These are phyloP conservation scores for Globia sparganii DNA, from an alignment of 2,888 invertebrate genomes.

Conservation along the genomic window DNA sequence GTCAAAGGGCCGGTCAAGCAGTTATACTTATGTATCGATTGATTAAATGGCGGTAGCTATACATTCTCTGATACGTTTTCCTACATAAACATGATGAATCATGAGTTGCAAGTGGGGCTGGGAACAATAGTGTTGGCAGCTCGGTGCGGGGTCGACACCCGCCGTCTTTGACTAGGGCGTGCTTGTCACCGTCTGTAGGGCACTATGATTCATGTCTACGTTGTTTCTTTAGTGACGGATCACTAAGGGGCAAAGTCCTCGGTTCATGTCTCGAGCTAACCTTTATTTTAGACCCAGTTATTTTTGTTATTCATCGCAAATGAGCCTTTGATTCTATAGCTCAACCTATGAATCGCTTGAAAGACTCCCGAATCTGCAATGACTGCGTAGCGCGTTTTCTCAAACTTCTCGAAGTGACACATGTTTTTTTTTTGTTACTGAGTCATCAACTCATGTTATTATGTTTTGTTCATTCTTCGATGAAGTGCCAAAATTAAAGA, in stretches of 20 bases:
- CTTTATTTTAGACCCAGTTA: constrained; percentile 18
- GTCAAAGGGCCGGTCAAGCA: neutral
- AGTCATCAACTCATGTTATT: constrained; percentile 2
- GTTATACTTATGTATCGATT: constrained; percentile 11
- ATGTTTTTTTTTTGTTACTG: neutral
- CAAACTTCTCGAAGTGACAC: neutral
- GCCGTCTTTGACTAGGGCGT: constrained; percentile 33
- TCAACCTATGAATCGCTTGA: neutral
- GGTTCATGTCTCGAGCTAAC: constrained; percentile 1
- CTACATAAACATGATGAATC: constrained; percentile 20
- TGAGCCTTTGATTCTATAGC: constrained; percentile 7
- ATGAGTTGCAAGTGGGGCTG: constrained; percentile 15
- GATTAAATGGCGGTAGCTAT: neutral
- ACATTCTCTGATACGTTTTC: constrained; percentile 7
- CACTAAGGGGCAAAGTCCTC: constrained; percentile 31
- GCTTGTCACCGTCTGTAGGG: constrained; percentile 11
- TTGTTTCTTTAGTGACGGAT: constrained; percentile 19
- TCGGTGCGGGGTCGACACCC: constrained; percentile 52
- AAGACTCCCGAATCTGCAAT: neutral
- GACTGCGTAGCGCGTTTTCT: neutral
- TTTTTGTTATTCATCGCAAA: constrained; percentile 14
- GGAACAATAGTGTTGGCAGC: constrained; percentile 47
- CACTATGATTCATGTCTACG: constrained; percentile 38
- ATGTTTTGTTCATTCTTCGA: constrained; percentile 8
- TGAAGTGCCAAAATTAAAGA: constrained; percentile 3